Evolutionary conservation across 2,888 invertebrate species (phyloP), one percentile per base, ranked within the genome.

Genomic region (Notodonta dromedarius): DNA sequence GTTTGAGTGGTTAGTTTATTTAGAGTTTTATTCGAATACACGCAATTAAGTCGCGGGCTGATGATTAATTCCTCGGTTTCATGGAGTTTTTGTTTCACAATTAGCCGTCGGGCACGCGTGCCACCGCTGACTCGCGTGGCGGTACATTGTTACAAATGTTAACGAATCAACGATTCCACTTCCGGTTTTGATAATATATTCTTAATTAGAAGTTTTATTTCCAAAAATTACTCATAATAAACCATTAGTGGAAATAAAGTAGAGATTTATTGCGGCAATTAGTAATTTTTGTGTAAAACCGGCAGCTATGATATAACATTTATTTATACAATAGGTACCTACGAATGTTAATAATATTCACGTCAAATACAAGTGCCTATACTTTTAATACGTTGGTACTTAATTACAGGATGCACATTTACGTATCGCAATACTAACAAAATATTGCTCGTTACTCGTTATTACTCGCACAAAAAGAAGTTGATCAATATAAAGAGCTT

Each of bases 41-140:
- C 77, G 80, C 80, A 83, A 79, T 84, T 79, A 84, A 84, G 82
- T 74, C 74, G 80, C 71, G 71, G 76, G 72, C 72, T 74, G 79
- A 84, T 90, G 91, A 92, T 91, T 91, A 89, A 91, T 91, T 88
- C 84, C 85, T 83, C 82, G 84, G 84, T 86, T 89, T 86, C 88
- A 88, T 87, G 87, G 83, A 87, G 85, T 87, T 91, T 91, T 91
- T 90, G 90, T 91, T 87, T 76, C 84, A 88, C 87, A 91, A 91
- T 91, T 88, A 91, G 85, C 81, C 74, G 74, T 68, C 42, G 75
- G 74, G 69, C 83, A 79, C 83, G 85, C 86, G 83, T 80, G 84
- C 82, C 78, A 82, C 79, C 74, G 74, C 73, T 77, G 74, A 82
- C 74, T 89, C 80, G 90, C 91, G 90, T 90, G 91, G 85, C 81